Percentiles rank a stretch among this genome's conserved stretches.
phyloP scores from a whole-genome alignment of 2,888 invertebrate species.

The Vesta saturnalis region DNA sequence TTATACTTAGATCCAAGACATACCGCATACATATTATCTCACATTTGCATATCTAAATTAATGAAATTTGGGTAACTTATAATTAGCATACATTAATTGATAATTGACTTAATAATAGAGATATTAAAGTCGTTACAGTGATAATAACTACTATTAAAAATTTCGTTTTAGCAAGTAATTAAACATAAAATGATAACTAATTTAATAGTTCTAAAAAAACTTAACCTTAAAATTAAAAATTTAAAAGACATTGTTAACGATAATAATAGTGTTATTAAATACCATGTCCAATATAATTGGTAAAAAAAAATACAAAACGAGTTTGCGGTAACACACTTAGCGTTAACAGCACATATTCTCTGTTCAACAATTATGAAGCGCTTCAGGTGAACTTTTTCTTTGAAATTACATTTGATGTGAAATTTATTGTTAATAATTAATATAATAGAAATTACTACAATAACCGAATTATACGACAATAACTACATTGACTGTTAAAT shows the following conservation, averaged over 20 bases:
- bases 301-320: conserved; percentile 38
- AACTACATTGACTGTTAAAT: conserved; percentile 32
- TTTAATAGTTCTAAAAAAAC: too few relatives aligned
- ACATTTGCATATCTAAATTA: too few relatives aligned
- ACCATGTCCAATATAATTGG: conserved; percentile 36
- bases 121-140: too few relatives aligned
- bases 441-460: conserved; percentile 12
- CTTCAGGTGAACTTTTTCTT: conserved; percentile 25
- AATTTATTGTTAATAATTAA: conserved; percentile 24
- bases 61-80: too few relatives aligned
- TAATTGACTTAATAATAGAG: too few relatives aligned
- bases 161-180: too few relatives aligned
- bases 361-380: conserved; percentile 27
- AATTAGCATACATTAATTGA: too few relatives aligned
- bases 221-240: too few relatives aligned
- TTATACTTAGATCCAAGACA: too few relatives aligned
- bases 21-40: too few relatives aligned
- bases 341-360: conserved; percentile 31
- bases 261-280: conserved; percentile 40
- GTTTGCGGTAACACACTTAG: conserved; percentile 30
- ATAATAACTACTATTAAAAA: too few relatives aligned
- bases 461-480: conserved; percentile 3
- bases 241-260: conserved; percentile 31
- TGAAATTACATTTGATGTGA: conserved; percentile 13
- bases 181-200: too few relatives aligned